Base-by-base conservation (phyloP, 2,113 vertebrate genomes). In the Oxygymnocypris stewartii region DNA sequence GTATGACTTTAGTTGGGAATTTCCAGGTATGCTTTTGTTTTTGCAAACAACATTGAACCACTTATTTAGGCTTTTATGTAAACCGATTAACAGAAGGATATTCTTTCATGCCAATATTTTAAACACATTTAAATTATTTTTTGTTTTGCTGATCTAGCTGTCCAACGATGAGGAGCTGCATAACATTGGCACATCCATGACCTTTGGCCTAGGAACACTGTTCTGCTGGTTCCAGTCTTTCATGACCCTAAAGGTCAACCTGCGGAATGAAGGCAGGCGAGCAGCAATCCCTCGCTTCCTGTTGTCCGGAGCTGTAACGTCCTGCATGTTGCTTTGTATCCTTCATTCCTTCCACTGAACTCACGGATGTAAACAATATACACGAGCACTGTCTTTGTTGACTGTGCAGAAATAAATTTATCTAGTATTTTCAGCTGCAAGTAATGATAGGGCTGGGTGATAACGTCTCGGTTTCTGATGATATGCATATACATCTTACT, bases 1-100 rank as follows among this genome's bases (percentile, higher is more conserved):
- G 97, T 74, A 97, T 98, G 97, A 98, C 97, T 0, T 90, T 99
- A 0, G 92, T 98, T 0, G 98, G 97, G 90, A 99, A 98, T 92
- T 97, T 97, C 87, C 97, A 98, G 97, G 98, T 98, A 94, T 54
- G 51, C 3, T 49, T 59, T 28, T 23, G 7, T 11, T 61, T 31
- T 47, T 23, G 23, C 23, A 25, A 71, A 44, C 16, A n/a, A n/a
- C 4, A 35, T 12, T 8, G 35, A 61, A 71, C 4, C 23, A 61
- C 59, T 61, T 44, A 16, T 82, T 3, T 74, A 2, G 10, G 10
- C 44, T 71, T 63, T 16, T 73, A 3, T 23, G 6, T 3, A 11
- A 11, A 9, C 18, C 9, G 57, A 59, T 61, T 61, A 61, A 61
- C 20, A 54, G 20, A 59, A 10, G 23, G 8, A 59, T 59, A 59